Conservation (phyloP, 2,888 invertebrate genomes). For the Drosophila formosana region DNA sequence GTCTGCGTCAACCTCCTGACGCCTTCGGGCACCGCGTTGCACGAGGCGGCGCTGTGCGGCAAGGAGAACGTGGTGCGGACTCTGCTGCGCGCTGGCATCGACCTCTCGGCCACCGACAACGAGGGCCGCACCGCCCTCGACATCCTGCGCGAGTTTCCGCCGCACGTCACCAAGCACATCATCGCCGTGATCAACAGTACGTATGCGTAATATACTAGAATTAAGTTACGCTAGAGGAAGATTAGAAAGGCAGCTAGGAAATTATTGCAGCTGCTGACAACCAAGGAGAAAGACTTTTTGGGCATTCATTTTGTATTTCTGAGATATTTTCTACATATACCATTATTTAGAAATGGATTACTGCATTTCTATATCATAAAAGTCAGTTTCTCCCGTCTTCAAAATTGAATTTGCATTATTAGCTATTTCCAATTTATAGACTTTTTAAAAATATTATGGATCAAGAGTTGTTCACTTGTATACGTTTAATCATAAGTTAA, state of each 20-base stretch:
- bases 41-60: conserved; percentile 96
- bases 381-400: too few species aligned
- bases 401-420: too few species aligned
- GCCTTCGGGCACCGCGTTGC: conserved; percentile 94
- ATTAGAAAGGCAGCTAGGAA: background rate
- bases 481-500: too few species aligned
- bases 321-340: too few species aligned
- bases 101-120: conserved; percentile 91
- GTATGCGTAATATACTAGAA: conserved; percentile 73
- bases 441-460: too few species aligned
- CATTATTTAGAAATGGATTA: too few species aligned
- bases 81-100: conserved; percentile 92
- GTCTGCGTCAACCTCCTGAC: conserved; percentile 95
- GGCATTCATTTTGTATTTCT: too few species aligned
- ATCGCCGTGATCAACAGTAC: conserved; percentile 93
- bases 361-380: too few species aligned
- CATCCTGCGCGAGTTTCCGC: conserved; percentile 94
- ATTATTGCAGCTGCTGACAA: too few species aligned
- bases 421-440: too few species aligned
- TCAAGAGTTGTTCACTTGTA: too few species aligned
- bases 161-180: conserved; percentile 94
- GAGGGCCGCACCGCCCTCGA: conserved; percentile 94
- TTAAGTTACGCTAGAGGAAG: background rate
- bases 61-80: conserved; percentile 94
- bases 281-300: too few species aligned